phyloP scores from a whole-genome alignment of 2,113 vertebrate genomes.

The Corythoichthys intestinalis region DNA sequence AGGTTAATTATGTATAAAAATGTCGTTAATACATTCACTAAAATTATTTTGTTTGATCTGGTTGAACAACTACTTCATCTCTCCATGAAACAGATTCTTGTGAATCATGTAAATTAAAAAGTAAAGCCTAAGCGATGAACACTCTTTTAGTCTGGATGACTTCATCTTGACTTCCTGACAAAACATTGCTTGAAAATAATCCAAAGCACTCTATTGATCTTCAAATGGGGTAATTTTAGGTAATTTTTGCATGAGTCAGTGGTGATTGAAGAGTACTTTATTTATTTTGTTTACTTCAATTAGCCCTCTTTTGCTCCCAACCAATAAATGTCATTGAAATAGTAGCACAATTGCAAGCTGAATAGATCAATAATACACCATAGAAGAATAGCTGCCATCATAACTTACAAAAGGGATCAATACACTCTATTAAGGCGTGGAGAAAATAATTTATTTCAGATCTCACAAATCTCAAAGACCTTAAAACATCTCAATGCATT shows the following conservation, averaged over 20 bases:
- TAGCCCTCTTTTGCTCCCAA: conserved; percentile 24
- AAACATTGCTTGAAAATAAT: neutral
- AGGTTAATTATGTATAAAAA: neutral
- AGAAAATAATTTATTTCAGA: conserved; percentile 51
- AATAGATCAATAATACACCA: conserved; percentile 51
- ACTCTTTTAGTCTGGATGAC: too few relatives aligned
- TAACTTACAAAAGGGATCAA: conserved; percentile 50
- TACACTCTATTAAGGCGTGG: conserved; percentile 46
- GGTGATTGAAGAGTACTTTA: conserved; percentile 8
- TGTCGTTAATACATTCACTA: neutral
- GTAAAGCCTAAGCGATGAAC: neutral
- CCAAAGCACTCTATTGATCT: neutral
- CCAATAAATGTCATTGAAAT: conserved; percentile 51
- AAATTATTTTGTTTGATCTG: neutral
- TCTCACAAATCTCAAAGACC: conserved; percentile 43
- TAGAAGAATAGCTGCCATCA: conserved; percentile 20
- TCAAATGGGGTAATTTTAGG: neutral
- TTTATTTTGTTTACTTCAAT: conserved; percentile 19
- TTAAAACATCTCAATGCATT: conserved; percentile 34
- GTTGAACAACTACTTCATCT: neutral
- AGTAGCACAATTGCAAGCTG: conserved; percentile 42
- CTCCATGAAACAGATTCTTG: neutral
- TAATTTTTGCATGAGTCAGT: conserved; percentile 1
- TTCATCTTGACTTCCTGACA: neutral
- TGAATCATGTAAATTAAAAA: neutral